Conservation (phyloP, 2,113 vertebrate genomes). For the Tapirus terrestris region DNA sequence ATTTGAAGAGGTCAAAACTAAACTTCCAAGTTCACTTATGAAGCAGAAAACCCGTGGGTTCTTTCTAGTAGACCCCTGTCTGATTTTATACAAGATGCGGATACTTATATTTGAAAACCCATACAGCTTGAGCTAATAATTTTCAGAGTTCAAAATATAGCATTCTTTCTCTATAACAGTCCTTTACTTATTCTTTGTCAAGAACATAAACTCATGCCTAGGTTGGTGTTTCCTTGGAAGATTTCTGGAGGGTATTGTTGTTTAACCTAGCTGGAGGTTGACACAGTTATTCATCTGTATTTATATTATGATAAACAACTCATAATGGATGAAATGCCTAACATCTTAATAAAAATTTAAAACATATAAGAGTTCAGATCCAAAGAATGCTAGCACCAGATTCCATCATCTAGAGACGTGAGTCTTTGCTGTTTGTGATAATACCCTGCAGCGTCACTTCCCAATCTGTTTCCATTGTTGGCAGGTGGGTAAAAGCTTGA, state of each 20-base stretch:
- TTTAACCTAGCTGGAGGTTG: neutral
- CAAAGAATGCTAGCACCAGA: neutral
- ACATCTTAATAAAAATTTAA: neutral
- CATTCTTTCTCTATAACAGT: neutral
- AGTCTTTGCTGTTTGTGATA: neutral
- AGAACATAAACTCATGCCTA: neutral
- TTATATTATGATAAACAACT: neutral
- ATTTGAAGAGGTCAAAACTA: neutral
- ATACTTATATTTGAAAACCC: constrained; percentile 9
- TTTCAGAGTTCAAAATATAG: neutral
- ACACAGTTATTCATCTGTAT: neutral
- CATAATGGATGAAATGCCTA: neutral
- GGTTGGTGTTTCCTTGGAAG: neutral
- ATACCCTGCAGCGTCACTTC: neutral
- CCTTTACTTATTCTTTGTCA: neutral
- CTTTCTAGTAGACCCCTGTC: neutral
- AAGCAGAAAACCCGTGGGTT: neutral
- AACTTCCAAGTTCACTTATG: neutral
- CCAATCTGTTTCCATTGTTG: neutral
- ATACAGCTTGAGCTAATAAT: neutral
- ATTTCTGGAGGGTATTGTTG: neutral
- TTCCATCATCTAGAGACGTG: neutral
- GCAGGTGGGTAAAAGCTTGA: neutral
- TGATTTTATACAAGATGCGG: neutral
- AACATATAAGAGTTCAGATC: neutral